phyloP scores from a whole-genome alignment of 1,140 invertebrate species.

The Lepidurus apus region DNA sequence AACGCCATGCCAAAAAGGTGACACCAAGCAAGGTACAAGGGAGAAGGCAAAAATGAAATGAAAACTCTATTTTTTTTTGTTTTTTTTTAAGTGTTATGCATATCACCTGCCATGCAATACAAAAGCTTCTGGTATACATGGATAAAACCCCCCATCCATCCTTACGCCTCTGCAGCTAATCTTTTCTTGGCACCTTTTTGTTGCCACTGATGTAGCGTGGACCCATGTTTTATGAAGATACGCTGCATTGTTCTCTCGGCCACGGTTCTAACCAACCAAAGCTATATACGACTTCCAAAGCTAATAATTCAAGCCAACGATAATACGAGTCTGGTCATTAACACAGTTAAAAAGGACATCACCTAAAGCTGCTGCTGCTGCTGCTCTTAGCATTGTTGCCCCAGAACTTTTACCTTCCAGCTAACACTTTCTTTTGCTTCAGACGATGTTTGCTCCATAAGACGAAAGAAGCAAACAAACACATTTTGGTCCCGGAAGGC shows the following conservation, averaged over 20 bases:
- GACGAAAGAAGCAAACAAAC: too few species aligned
- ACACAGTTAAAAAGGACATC: neutral
- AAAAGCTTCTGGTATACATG: neutral
- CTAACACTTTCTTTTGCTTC: neutral
- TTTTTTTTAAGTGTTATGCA: neutral
- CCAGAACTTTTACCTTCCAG: neutral
- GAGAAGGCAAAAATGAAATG: neutral
- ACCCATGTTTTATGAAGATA: conserved; percentile 10
- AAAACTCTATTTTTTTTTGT: too few species aligned
- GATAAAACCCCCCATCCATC: neutral
- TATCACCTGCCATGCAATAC: conserved; percentile 11
- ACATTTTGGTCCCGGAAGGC: neutral
- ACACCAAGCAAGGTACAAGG: neutral
- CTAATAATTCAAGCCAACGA: conserved; percentile 22
- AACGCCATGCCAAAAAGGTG: neutral
- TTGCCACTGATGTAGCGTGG: neutral
- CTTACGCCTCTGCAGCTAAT: neutral
- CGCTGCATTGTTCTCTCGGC: conserved; percentile 3
- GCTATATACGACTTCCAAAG: neutral
- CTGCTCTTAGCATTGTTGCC: neutral
- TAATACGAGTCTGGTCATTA: conserved; percentile 9
- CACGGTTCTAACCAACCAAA: conserved; percentile 4
- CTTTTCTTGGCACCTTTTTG: conserved; percentile 14
- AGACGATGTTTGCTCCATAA: too few species aligned
- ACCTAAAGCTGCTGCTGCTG: neutral